Conservation (phyloP, 2,797 vertebrate species). For the Tragelaphus oryx region DNA sequence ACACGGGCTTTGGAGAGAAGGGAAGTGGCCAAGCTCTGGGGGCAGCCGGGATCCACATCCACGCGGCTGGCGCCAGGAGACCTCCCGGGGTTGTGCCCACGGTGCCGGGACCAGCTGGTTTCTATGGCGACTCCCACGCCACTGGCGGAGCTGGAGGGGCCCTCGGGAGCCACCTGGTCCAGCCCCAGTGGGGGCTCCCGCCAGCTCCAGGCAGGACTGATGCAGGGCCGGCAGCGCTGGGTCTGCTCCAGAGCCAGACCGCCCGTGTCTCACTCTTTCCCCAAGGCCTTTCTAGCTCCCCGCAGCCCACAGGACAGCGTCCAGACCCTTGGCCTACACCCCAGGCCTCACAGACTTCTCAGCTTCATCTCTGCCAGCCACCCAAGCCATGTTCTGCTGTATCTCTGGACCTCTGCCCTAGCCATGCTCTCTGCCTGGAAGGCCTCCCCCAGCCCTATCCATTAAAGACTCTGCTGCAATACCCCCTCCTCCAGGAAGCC, state of each 20-base stretch:
- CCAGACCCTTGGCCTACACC: not conserved
- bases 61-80: not conserved
- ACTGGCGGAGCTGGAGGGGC: not conserved
- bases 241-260: not conserved
- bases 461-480: not conserved
- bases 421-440: not conserved
- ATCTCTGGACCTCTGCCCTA: not conserved
- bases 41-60: not conserved
- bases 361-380: not conserved
- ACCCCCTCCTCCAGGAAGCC: not conserved
- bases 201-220: not conserved
- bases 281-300: not conserved
- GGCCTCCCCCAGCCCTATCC: not conserved
- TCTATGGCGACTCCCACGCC: slow-evolving; percentile 48
- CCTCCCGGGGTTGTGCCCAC: slow-evolving; percentile 11
- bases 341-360: not conserved
- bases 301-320: not conserved
- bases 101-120: not conserved
- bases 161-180: slow-evolving; percentile 47
- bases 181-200: not conserved
- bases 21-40: not conserved
- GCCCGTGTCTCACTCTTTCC: not conserved
- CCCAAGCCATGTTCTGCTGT: not conserved
- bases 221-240: not conserved
- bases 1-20: not conserved